A percentile compares a stretch with the other conserved stretches of the same genome.
Conservation (phyloP, 1,140 invertebrate species). For the Hylaeus anthracinus region DNA sequence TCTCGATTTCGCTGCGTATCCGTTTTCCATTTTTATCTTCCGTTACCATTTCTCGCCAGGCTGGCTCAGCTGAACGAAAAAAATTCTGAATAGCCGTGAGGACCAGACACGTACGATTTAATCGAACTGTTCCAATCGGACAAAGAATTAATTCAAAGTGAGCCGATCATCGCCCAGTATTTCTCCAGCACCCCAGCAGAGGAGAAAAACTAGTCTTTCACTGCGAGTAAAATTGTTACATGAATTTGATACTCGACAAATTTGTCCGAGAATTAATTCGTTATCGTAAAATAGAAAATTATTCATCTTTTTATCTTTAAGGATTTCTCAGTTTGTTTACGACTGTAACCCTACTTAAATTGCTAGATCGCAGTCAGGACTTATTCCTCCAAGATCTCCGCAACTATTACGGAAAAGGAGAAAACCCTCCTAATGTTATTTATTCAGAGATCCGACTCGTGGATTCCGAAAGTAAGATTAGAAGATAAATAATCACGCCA, state of each 20-base stretch:
- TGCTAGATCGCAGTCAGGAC: not conserved
- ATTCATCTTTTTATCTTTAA: too few relatives aligned
- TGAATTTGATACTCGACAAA: too few relatives aligned
- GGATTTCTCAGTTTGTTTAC: too few relatives aligned
- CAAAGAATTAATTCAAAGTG: constrained; percentile 12
- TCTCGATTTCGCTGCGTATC: not conserved
- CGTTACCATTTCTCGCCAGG: not conserved
- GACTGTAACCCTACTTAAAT: not conserved
- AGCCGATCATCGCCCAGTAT: not conserved
- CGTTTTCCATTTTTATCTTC: not conserved
- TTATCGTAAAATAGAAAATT: too few relatives aligned
- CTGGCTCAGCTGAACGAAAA: not conserved
- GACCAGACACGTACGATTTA: not conserved
- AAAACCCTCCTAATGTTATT: constrained; percentile 13
- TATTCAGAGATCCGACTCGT: constrained; percentile 1
- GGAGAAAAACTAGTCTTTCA: too few relatives aligned
- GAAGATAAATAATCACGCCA: constrained; percentile 25
- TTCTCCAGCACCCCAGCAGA: not conserved
- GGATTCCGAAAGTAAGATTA: not conserved
- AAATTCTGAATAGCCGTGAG: not conserved
- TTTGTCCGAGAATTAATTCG: too few relatives aligned
- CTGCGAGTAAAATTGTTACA: too few relatives aligned
- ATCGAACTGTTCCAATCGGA: constrained; percentile 5
- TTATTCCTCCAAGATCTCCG: not conserved
- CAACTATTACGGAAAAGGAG: not conserved